These are phyloP conservation scores for Drosophila robusta DNA, from an alignment of 2,888 invertebrate species.

Conservation along the genomic window DNA sequence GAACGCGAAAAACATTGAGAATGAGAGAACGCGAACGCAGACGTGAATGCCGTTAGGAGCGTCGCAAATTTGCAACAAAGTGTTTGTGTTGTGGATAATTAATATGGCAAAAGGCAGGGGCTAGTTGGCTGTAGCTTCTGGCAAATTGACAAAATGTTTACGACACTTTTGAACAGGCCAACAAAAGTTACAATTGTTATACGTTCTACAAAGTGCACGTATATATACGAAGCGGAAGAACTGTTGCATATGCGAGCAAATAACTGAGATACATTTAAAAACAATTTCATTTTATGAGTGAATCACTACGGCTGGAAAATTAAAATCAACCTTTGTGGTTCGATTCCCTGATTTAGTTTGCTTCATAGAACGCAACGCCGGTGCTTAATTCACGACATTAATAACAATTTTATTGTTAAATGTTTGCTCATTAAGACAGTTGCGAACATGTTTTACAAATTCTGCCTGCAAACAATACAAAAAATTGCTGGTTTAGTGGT, in stretches of 20 bases:
- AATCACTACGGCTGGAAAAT: no score
- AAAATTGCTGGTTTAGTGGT: no score
- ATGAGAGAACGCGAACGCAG: not conserved
- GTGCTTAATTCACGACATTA: no score
- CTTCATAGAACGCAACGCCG: no score
- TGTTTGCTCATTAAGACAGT: no score
- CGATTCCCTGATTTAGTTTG: not conserved
- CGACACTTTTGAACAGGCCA: conserved; percentile 27
- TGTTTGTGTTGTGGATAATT: conserved; percentile 72
- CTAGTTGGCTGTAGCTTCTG: conserved; percentile 18
- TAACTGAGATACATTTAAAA: not conserved
- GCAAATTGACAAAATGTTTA: conserved; percentile 53
- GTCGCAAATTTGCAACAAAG: conserved; percentile 65
- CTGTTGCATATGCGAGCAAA: not conserved
- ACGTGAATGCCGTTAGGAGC: conserved; percentile 17
- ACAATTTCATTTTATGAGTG: no score
- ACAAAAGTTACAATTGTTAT: conserved; percentile 35
- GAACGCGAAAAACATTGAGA: not conserved
- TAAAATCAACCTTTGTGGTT: not conserved
- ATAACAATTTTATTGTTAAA: no score
- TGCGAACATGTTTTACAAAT: no score
- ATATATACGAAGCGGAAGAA: not conserved
- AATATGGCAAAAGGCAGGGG: conserved; percentile 52
- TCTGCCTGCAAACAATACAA: no score
- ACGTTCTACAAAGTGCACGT: not conserved